phyloP scores from a whole-genome alignment of 2,113 vertebrate species.

The Gulo gulo region DNA sequence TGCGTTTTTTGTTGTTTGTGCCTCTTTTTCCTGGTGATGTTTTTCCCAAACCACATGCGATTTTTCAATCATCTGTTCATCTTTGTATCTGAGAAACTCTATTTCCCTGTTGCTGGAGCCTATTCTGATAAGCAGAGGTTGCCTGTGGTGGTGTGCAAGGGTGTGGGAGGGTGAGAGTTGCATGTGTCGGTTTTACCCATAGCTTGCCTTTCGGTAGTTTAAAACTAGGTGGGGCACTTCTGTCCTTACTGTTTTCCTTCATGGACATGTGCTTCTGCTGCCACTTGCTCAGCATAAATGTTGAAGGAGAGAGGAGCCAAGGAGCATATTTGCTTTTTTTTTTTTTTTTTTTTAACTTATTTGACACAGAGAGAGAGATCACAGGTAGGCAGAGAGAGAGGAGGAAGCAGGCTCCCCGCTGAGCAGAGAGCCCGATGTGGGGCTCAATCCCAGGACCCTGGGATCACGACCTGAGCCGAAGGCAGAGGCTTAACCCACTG shows the following conservation, averaged over 20 bases:
- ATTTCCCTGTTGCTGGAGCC: fast-evolving
- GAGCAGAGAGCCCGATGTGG: too few relatives aligned
- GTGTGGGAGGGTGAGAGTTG: neutral
- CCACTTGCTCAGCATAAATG: neutral
- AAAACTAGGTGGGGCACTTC: too few relatives aligned
- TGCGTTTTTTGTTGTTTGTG: neutral
- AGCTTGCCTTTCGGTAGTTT: neutral
- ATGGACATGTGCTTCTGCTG: neutral
- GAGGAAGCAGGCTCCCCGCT: too few relatives aligned
- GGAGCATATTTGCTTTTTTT: neutral
- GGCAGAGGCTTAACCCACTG: too few relatives aligned
- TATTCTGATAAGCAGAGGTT: neutral
- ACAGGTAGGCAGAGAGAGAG: too few relatives aligned
- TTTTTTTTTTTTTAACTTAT: too few relatives aligned
- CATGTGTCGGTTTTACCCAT: neutral
- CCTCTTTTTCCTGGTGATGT: neutral
- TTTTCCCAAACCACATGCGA: neutral
- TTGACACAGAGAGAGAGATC: too few relatives aligned
- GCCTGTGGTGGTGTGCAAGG: neutral
- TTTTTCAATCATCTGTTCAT: neutral
- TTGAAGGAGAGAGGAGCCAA: neutral
- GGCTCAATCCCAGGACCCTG: too few relatives aligned
- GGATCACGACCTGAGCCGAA: too few relatives aligned
- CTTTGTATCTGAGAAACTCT: neutral
- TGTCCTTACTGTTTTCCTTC: neutral